Evolutionary conservation across 2,113 vertebrate genomes (phyloP), one percentile per base, ranked within the genome.

Genomic region (Cepphus grylle): DNA sequence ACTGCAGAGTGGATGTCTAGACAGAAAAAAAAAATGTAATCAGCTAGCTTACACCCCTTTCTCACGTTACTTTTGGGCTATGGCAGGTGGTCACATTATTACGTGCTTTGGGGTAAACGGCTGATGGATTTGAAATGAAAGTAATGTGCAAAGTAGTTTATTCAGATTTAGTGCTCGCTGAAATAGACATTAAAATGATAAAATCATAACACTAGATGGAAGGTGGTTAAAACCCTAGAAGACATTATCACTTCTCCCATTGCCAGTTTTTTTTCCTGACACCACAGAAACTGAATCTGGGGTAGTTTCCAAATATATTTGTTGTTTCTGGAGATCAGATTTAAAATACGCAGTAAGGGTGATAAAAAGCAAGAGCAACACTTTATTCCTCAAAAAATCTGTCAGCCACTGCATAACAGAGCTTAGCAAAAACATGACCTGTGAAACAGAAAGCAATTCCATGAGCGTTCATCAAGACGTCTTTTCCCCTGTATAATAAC

Each of bases 311-410:
- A 86, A 94, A 65, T 34, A 29, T 32, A 67, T 92, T 89, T 91
- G 55, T 92, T 91, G 47, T 86, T 92, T 86, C 65, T 91, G 47
- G 36, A 89, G 81, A 81, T 65, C 76, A 86, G 65, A 89, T 87
- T 87, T 91, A 71, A 84, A 88, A 87, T 76, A 72, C 1, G 10
- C 23, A 56, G 19, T 86, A 67, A 86, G 11, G 2, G 12, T 80
- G 42, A 67, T 17, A 65, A 84, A 95, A 90, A 78, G 59, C 11
- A 86, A 71, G 38, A 89, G 43, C 40, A 91, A 84, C 8, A 13
- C 8, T 85, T 85, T 53, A 85, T 74, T 63, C 34, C 53, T 58
- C 52, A 38, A 71, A 56, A 93, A 81, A 76, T 77, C 50, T 86
- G 62, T 69, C 81, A 92, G 78, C 27, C 40, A 14, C 81, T 76